Base-by-base conservation (phyloP, 2,888 invertebrate genomes). In the Dryocosmus kuriphilus region DNA sequence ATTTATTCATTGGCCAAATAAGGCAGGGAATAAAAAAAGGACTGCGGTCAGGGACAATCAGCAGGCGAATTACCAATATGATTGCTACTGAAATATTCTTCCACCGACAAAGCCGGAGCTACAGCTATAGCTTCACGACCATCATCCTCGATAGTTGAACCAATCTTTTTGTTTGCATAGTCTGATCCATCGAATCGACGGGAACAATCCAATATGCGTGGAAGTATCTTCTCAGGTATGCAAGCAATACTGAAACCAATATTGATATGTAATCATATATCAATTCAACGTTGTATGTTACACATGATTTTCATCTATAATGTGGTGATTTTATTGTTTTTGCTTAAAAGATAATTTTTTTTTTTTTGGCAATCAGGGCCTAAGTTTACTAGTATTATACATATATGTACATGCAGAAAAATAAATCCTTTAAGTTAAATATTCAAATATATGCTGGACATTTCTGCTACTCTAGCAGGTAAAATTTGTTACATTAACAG, bases 11-110 rank as follows among this genome's bases (percentile, higher is more conserved):
- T 88, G 86, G 79, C 90, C 89, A 89, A 91, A 91, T 91, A 90
- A 91, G 91, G 89, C 77, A 83, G 41, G 38, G 67, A 67, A 67
- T 46, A 67, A 67, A 67, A 46, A 14, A 67, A 27, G 27, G n/a
- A n/a, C 87, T 91, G 91, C 89, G 91, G 91, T 91, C 90, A 90
- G 89, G 89, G 89, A 90, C 90, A 91, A 91, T 91, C 90, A 91
- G 85, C 87, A 86, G 83, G 85, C 86, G 88, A 90, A 90, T 90
- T 90, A 90, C 91, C 90, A 88, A 91, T 91, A 91, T 91, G 91
- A 91, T 91, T 91, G 90, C 91, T 89, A 91, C 91, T 89, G 91
- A 91, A 90, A 89, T 89, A 89, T 90, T 87, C 85, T 78, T 62
- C 76, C 79, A 87, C 90, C 90, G 90, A 90, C 90, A 90, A 90